These are phyloP conservation scores for Sialia sialis DNA, from an alignment of 2,113 vertebrate species.

Conservation along the genomic window DNA sequence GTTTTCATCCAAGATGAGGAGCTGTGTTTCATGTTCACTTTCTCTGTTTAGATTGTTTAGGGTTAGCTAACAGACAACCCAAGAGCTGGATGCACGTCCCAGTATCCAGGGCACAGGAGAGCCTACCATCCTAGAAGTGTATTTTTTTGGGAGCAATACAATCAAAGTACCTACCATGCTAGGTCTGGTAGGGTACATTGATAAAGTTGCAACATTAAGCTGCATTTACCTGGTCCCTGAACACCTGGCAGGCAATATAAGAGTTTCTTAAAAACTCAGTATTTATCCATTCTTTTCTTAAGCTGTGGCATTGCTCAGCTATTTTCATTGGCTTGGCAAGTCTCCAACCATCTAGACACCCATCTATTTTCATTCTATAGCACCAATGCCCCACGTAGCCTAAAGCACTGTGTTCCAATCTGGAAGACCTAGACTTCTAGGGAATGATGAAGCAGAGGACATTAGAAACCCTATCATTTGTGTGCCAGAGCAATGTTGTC, in stretches of 20 bases:
- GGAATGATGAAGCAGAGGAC: background rate
- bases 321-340: background rate
- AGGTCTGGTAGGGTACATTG: background rate
- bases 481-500: background rate
- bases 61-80: background rate
- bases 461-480: background rate
- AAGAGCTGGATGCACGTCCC: background rate
- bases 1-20: background rate
- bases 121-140: background rate
- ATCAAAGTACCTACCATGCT: background rate
- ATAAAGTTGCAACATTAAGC: background rate
- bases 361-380: background rate
- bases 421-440: background rate
- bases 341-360: background rate
- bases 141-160: background rate
- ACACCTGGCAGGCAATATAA: background rate
- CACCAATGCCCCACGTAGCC: background rate
- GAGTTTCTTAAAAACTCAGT: background rate
- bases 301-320: background rate
- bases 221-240: background rate
- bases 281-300: background rate
- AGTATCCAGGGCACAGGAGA: background rate
- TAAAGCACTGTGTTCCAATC: background rate
- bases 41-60: background rate
- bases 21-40: background rate